Evolutionary conservation across 2,113 vertebrate genomes (phyloP).

Genomic region (cattle (Bos taurus)): ARS-UCD2.0 NC_037339.1:70774001-70774500

Average conservation of each 20-base stretch:
- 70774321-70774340: conserved; percentile 66
- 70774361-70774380: conserved; percentile 53
- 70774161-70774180: conserved; percentile 16
- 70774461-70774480: conserved; percentile 71
- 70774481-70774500: conserved; percentile 66
- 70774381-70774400: conserved; percentile 51
- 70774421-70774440: conserved; percentile 45
- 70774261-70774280: conserved; percentile 29
- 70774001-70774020: neutral
- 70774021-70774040: conserved; percentile 6
- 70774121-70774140: neutral
- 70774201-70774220: conserved; percentile 82
- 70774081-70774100: neutral
- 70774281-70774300: conserved; percentile 41
- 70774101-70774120: neutral
- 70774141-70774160: neutral
- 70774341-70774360: conserved; percentile 54
- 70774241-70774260: conserved; percentile 48
- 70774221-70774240: conserved; percentile 54
- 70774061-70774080: conserved; percentile 35
- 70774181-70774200: conserved; percentile 41
- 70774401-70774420: conserved; percentile 52
- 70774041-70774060: neutral
- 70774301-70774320: conserved; percentile 73
- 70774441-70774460: conserved; percentile 71